Base-by-base conservation (phyloP, 2,797 vertebrate species). In the Protosalanx chinensis region DNA sequence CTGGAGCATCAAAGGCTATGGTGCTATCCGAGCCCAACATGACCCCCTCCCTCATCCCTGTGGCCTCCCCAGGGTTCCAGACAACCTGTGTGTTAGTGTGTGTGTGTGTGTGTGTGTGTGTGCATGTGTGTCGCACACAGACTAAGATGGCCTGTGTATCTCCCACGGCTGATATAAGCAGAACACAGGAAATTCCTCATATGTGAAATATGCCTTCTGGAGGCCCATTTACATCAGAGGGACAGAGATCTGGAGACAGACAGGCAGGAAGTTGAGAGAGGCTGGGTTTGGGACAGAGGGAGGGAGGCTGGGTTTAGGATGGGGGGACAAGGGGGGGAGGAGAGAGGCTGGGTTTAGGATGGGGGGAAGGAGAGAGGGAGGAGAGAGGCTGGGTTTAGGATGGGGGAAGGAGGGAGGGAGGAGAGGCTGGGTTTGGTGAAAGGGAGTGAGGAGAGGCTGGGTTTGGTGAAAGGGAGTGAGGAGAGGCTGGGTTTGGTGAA, bases 141-240 rank as follows among this genome's bases (percentile, higher is more conserved):
- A 12, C 37, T 66, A 78, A 84, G 78, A 72, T 72, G 71, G 61
- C 29, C 75, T 69, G 7, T 46, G 72, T 35, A 70, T 70, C 73
- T 62, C 70, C 32, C 76, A 10, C 41, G 71, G 65, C 78, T 71
- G 82, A 83, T 82, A 77, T 23, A 81, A 84, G 79, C 83, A 73
- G 75, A 80, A 75, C 73, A 86, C 88, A 89, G 87, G 86, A 90
- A 87, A 87, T 89, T 81, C 85, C 87, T 79, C 72, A 72, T 76
- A 82, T 76, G 77, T 83, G 78, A 84, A 88, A 86, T 86, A 77
- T 79, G 79, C 71, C 73, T 79, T 51, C 0, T 35, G 79, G 72
- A 84, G 77, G 77, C 77, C 77, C 2, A 73, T 62, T 61, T 73
- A 76, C 78, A 79, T 68, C 51, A 41, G 60, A 68, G 72, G 64